These are phyloP conservation scores for Archips xylosteana DNA, from an alignment of 2,888 invertebrate species.

Conservation along the genomic window DNA sequence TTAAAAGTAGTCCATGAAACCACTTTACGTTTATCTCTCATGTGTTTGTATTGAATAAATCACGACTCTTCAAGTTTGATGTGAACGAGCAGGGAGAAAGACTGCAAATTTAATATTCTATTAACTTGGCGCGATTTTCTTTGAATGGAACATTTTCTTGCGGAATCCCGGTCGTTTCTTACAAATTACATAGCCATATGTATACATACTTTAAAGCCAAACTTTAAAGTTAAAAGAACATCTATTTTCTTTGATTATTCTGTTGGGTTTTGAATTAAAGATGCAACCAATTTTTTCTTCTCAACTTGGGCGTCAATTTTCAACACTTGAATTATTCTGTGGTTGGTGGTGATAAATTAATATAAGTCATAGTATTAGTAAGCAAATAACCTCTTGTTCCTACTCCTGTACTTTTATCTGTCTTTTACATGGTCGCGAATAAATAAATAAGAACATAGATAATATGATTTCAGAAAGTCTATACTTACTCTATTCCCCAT, in stretches of 20 bases:
- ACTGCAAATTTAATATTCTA: constrained; percentile 36
- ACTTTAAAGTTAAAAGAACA: no score
- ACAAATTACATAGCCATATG: constrained; percentile 22
- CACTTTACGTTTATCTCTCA: constrained; percentile 19
- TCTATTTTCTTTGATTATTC: no score
- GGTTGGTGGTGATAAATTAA: no score
- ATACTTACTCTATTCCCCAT: no score
- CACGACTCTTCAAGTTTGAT: constrained; percentile 21
- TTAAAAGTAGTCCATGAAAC: constrained; percentile 8
- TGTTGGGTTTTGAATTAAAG: no score
- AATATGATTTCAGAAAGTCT: no score
- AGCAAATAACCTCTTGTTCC: no score
- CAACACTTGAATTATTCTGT: neutral
- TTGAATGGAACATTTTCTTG: constrained; percentile 31
- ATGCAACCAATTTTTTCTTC: no score
- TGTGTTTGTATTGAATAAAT: constrained; percentile 26
- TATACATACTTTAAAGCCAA: neutral
- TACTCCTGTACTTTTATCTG: no score
- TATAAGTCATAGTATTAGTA: no score
- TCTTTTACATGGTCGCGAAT: no score
- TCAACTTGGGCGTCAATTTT: neutral
- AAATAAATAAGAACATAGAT: no score
- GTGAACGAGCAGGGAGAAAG: constrained; percentile 17
- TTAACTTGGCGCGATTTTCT: constrained; percentile 34
- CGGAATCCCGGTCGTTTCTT: constrained; percentile 5